These are phyloP conservation scores for Lepidothrix coronata DNA, from an alignment of 2,113 vertebrate species.

Conservation along the genomic window DNA sequence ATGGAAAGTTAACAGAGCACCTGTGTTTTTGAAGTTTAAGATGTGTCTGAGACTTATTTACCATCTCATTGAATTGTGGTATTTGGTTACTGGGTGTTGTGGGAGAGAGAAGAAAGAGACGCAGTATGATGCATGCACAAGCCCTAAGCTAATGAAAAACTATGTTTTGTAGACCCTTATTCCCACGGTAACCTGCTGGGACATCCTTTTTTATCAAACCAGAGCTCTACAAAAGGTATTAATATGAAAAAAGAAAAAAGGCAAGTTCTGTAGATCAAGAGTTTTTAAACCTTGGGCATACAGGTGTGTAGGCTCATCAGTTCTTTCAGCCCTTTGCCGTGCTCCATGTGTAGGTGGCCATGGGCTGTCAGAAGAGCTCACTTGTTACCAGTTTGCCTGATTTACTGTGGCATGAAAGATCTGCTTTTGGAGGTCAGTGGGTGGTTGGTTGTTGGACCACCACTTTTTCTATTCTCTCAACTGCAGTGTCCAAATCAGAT, in stretches of 20 bases:
- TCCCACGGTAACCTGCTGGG: conserved; percentile 41
- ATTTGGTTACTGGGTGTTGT: conserved; percentile 44
- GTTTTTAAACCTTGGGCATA: neutral
- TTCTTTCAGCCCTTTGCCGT: neutral
- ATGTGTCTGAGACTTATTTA: conserved; percentile 30
- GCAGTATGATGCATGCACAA: neutral
- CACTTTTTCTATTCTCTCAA: neutral
- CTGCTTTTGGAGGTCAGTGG: neutral
- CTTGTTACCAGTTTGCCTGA: neutral
- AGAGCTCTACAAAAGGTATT: neutral
- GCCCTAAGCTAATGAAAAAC: conserved; percentile 27
- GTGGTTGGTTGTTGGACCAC: neutral
- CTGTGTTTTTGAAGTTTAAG: conserved; percentile 32
- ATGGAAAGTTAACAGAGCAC: neutral
- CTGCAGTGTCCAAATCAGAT: neutral
- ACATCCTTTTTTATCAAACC: conserved; percentile 7
- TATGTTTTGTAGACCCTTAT: conserved; percentile 22
- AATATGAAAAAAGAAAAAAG: neutral
- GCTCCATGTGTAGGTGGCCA: neutral
- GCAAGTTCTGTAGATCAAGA: neutral
- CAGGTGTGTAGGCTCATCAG: neutral
- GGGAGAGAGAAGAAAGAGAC: conserved; percentile 13
- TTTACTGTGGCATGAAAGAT: neutral
- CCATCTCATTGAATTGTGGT: conserved; percentile 27
- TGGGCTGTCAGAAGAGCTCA: neutral